A percentile compares a stretch with the other conserved stretches of the same genome.
These are phyloP conservation scores for Erpobdella octoculata DNA, from an alignment of 2,888 invertebrate species.

Conservation along the genomic window DNA sequence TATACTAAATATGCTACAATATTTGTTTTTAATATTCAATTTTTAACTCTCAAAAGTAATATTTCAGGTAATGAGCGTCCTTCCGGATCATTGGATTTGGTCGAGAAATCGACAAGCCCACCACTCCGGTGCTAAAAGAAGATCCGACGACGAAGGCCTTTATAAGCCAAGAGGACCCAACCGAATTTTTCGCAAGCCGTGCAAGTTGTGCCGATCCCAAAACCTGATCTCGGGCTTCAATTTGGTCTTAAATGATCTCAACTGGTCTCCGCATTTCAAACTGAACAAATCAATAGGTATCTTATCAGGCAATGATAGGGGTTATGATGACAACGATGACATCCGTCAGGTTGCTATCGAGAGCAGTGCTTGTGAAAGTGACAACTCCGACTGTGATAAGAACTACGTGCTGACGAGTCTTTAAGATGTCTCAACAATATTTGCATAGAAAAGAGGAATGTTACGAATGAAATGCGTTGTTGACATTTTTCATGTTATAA, in stretches of 20 bases:
- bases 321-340: too few species aligned
- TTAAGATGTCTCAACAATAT: too few species aligned
- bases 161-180: slow-evolving; percentile 46
- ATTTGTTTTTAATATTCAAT: neutral
- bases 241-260: neutral
- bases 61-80: slow-evolving; percentile 48
- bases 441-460: too few species aligned
- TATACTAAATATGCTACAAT: neutral
- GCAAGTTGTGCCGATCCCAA: neutral
- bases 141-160: slow-evolving; percentile 28
- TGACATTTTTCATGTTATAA: too few species aligned
- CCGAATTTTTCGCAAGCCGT: slow-evolving; percentile 27
- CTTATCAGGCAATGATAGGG: too few species aligned
- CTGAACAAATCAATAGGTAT: too few species aligned
- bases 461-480: too few species aligned
- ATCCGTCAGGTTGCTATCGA: too few species aligned
- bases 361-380: too few species aligned
- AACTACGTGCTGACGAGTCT: too few species aligned
- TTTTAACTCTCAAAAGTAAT: neutral
- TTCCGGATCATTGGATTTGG: slow-evolving; percentile 46
- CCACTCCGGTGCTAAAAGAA: slow-evolving; percentile 49
- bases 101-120: slow-evolving; percentile 44
- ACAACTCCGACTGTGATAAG: too few species aligned
- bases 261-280: neutral
- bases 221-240: neutral